Conservation (phyloP, 2,797 vertebrate species). For the Clarias laeviceps region DNA sequence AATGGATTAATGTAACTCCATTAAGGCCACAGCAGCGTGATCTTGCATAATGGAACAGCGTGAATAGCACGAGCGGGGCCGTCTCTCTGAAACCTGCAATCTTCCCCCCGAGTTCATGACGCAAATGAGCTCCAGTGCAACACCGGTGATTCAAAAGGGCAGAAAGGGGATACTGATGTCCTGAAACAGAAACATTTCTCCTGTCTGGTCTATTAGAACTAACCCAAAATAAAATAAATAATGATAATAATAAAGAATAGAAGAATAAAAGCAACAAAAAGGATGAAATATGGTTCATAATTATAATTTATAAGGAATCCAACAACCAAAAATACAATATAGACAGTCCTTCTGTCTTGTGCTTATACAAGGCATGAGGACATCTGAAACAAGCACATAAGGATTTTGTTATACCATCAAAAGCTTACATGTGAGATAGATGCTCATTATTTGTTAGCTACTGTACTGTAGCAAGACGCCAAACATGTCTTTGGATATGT, state of each 20-base stretch:
- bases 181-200: not conserved
- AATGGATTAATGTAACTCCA: conserved; percentile 19
- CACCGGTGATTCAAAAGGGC: conserved; percentile 67
- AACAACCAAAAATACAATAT: not conserved
- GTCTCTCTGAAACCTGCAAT: conserved; percentile 64
- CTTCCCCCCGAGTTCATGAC: conserved; percentile 58
- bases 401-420: not conserved
- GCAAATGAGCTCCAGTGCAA: conserved; percentile 57
- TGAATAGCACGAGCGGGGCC: conserved; percentile 46
- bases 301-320: not conserved
- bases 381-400: not conserved
- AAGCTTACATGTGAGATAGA: not conserved
- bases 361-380: not conserved
- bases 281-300: not conserved
- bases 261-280: too few species aligned
- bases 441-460: not conserved
- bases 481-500: not conserved
- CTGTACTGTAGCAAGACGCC: not conserved
- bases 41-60: conserved; percentile 48
- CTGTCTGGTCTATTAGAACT: not conserved
- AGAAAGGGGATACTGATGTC: conserved; percentile 37
- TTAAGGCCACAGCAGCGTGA: conserved; percentile 31
- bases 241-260: not conserved
- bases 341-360: not conserved
- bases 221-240: not conserved